Percentiles rank a stretch among this genome's conserved stretches.
phyloP scores from a whole-genome alignment of 2,113 vertebrate genomes.

The Forbesichthys papilliferus region DNA sequence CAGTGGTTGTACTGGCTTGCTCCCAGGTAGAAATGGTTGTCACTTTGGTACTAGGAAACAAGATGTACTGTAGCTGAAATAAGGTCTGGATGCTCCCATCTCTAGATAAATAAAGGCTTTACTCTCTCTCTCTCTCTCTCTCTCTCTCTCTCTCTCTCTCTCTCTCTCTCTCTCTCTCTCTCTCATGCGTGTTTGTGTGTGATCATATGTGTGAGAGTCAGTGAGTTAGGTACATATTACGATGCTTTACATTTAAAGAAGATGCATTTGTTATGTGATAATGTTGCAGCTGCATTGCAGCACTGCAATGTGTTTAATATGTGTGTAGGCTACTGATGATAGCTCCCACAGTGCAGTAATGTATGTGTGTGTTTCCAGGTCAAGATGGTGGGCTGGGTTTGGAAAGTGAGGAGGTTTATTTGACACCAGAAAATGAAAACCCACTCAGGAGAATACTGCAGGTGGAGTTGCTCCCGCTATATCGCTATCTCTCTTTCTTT shows the following conservation, averaged over 20 bases:
- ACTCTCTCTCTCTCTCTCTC: too few relatives aligned
- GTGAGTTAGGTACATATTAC: neutral
- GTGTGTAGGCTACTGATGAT: constrained; percentile 15
- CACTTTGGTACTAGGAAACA: too few relatives aligned
- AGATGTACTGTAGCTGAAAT: too few relatives aligned
- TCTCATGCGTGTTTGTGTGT: too few relatives aligned
- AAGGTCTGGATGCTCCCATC: too few relatives aligned
- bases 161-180: too few relatives aligned
- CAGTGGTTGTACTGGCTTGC: neutral
- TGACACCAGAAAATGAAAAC: constrained; percentile 78
- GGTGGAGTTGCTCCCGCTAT: constrained; percentile 55
- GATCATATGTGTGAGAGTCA: neutral
- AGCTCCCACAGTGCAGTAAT: constrained; percentile 28
- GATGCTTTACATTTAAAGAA: neutral
- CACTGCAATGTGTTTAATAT: constrained; percentile 33
- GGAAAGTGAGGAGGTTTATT: constrained; percentile 72
- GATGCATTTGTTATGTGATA: constrained; percentile 25
- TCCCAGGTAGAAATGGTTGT: neutral
- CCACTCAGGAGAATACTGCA: constrained; percentile 81
- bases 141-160: too few relatives aligned
- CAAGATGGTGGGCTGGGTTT: constrained; percentile 73
- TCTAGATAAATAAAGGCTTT: too few relatives aligned
- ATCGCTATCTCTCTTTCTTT: constrained; percentile 9
- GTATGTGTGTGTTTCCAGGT: constrained; percentile 56
- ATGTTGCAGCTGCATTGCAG: constrained; percentile 37